Evolutionary conservation across 2,113 vertebrate species (phyloP).

Genomic region (Triplophysa rosa): DNA sequence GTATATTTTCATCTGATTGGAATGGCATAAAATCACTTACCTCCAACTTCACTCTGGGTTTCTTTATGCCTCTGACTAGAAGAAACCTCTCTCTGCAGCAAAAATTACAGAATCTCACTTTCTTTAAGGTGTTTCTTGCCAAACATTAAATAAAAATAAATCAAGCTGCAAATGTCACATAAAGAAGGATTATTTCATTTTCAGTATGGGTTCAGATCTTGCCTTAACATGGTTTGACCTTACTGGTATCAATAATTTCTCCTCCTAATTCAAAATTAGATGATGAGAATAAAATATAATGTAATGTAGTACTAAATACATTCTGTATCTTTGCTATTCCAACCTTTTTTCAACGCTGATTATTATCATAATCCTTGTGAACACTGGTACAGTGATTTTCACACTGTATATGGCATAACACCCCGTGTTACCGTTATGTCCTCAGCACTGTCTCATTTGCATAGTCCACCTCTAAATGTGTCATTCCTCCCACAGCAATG

Average conservation of each 20-base stretch:
- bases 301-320: not conserved
- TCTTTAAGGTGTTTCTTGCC: too few relatives aligned
- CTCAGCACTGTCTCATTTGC: constrained; percentile 20
- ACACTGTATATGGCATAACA: constrained; percentile 29
- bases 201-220: not conserved
- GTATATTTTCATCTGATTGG: too few relatives aligned
- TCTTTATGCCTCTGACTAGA: too few relatives aligned
- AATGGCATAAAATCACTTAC: too few relatives aligned
- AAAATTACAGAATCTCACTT: too few relatives aligned
- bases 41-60: too few relatives aligned
- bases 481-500: constrained; percentile 25
- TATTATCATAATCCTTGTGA: not conserved
- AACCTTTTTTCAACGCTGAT: constrained; percentile 3
- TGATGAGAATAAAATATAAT: constrained; percentile 14
- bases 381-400: not conserved
- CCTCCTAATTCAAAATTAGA: not conserved
- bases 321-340: not conserved
- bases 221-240: not conserved
- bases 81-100: too few relatives aligned
- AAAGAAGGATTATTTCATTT: not conserved
- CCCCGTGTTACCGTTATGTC: constrained; percentile 23
- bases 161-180: not conserved
- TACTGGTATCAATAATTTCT: not conserved
- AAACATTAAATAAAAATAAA: too few relatives aligned
- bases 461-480: constrained; percentile 35